These are phyloP conservation scores for Aurelia sp. DNA, from an alignment of 30 jellyfish, hydroid and myxozoan species.

Conservation along the genomic window DNA sequence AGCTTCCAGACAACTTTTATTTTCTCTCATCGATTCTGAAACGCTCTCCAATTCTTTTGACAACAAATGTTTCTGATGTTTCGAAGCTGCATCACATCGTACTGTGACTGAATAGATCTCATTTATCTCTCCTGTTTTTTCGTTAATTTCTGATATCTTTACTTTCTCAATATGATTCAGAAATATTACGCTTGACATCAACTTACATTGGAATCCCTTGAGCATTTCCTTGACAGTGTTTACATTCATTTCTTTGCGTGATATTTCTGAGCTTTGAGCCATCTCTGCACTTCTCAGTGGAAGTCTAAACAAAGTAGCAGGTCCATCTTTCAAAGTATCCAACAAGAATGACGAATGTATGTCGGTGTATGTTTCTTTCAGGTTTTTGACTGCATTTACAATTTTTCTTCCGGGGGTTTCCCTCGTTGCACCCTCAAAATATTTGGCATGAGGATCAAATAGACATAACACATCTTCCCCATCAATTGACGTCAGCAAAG, in stretches of 20 bases:
- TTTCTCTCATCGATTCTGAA: too few species aligned
- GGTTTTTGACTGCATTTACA: conserved; percentile 37
- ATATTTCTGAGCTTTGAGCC: conserved; percentile 54
- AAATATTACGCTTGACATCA: too few species aligned
- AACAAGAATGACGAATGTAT: conserved; percentile 14
- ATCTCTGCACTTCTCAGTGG: conserved; percentile 60
- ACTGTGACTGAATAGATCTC: too few species aligned
- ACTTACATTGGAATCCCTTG: too few species aligned
- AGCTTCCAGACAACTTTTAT: too few species aligned
- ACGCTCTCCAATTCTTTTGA: too few species aligned
- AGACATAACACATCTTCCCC: conserved; percentile 30
- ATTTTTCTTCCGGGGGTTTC: conserved; percentile 56
- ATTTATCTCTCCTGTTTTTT: too few species aligned
- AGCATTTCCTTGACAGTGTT: too few species aligned
- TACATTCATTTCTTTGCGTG: background rate
- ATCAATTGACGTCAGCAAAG: conserved; percentile 44
- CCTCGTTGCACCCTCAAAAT: conserved; percentile 34
- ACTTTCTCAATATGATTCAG: too few species aligned
- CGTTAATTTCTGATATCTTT: too few species aligned
- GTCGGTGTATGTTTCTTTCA: conserved; percentile 44
- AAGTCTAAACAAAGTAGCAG: conserved; percentile 53
- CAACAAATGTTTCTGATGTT: too few species aligned
- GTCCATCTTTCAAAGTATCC: conserved; percentile 21
- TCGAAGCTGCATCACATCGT: too few species aligned
- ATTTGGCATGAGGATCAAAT: conserved; percentile 70